Percentiles rank a stretch among this genome's conserved stretches.
Conservation (phyloP, 2,797 vertebrate species). For the Balearica regulorum region DNA sequence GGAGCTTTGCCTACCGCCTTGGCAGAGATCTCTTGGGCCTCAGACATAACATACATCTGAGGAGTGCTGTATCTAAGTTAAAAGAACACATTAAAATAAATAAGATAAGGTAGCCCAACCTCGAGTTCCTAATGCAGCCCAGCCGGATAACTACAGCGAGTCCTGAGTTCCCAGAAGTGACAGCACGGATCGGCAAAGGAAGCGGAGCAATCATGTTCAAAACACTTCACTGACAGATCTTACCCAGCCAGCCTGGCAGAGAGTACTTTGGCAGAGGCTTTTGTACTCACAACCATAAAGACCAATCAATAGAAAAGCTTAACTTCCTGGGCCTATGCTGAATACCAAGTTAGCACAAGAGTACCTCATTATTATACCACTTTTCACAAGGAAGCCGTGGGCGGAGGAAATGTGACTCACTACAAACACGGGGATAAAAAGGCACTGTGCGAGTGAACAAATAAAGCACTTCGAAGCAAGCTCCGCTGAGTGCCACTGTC, state of each 20-base stretch:
- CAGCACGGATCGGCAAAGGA: not conserved
- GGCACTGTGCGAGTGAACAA: not conserved
- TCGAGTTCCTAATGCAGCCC: not conserved
- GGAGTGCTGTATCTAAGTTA: not conserved
- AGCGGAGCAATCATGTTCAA: not conserved
- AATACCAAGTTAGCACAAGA: not conserved
- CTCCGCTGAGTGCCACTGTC: not conserved
- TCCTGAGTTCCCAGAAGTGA: not conserved
- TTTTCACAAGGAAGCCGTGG: not conserved
- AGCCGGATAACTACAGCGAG: not conserved
- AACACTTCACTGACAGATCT: not conserved
- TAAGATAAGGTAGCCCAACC: not conserved
- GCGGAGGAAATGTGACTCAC: conserved; percentile 13
- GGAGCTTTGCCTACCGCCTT: not conserved
- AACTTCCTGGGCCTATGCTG: not conserved
- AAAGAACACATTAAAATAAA: not conserved
- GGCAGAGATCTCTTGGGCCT: not conserved
- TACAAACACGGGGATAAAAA: not conserved
- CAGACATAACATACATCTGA: not conserved
- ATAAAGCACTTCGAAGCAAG: not conserved
- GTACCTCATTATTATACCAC: not conserved
- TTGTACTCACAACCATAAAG: not conserved
- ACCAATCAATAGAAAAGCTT: not conserved
- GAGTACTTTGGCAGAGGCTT: not conserved
- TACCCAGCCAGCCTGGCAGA: not conserved